phyloP scores from a whole-genome alignment of 2,113 vertebrate species.

The Actenoides hombroni region DNA sequence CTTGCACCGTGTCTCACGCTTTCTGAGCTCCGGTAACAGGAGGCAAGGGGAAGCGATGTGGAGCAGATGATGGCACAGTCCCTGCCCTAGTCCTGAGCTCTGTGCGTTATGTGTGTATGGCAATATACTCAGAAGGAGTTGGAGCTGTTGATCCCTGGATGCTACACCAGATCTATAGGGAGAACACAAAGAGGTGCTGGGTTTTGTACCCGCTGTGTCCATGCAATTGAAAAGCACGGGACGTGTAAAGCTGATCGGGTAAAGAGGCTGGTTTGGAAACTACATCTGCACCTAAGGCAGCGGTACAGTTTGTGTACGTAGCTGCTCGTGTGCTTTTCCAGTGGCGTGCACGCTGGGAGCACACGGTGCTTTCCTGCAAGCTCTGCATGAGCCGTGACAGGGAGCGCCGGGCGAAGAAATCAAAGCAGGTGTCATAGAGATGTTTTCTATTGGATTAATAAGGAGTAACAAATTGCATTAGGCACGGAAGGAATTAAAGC shows the following conservation, averaged over 20 bases:
- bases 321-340: neutral
- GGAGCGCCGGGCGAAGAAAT: neutral
- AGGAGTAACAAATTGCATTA: conserved; percentile 45
- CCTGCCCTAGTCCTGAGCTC: neutral
- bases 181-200: neutral
- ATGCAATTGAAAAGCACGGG: neutral
- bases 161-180: neutral
- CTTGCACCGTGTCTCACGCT: rapidly evolving
- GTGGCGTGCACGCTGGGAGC: rapidly evolving
- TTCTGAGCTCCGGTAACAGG: neutral
- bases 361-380: neutral
- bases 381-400: neutral
- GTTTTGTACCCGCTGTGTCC: neutral
- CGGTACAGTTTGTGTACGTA: neutral
- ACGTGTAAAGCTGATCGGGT: neutral
- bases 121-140: neutral
- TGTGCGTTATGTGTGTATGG: rapidly evolving
- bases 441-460: conserved; percentile 50
- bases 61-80: neutral
- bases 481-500: conserved; percentile 45
- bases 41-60: neutral
- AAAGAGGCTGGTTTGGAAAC: neutral
- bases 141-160: neutral
- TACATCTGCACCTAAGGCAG: rapidly evolving
- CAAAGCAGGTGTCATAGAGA: conserved; percentile 27